Base-by-base conservation (phyloP, 2,888 invertebrate species). In the Caenorhabditis afra region DNA sequence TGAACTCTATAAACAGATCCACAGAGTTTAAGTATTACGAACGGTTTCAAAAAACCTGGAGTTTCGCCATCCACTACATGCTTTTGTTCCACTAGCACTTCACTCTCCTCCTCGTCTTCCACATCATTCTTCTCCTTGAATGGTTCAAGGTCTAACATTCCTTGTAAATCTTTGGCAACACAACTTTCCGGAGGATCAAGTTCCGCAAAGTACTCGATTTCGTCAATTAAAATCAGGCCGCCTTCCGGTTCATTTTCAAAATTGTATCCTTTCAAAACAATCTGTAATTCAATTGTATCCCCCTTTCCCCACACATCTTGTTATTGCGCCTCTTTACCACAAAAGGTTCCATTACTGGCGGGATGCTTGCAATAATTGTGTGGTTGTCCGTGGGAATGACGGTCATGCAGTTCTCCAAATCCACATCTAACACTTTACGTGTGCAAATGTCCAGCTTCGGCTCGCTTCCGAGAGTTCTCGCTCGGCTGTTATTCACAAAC, bases 181-280 rank as follows among this genome's bases (percentile, higher is more conserved):
- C 86, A 86, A 45, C 82, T 84, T 50, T 85, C 85, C 23, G 85
- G 84, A 14, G 78, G 67, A 39, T 84, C 84, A 11, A 86, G 49
- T 47, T 82, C 81, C 3, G 85, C 84, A 64, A 82, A 84, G 65
- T 86, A 86, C 47, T 85, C 83, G 50, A 86, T 85, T 64, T 77
- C 75, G 49, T 85, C 86, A 12, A 86, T 49, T 14, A 86, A 53
- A 73, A 86, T 83, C 35, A 86, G 45, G 1, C 86, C 86, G 14
- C 86, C 86, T 79, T 86, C 86, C 10, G 86, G 86, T 53, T 81
- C 81, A 53, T 86, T 86, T 57, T 83, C 81, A 61, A 86, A 86
- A 44, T 82, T 85, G 49, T 84, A 83, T 0, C 86, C 86, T 18
- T 82, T 76, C 41, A 86, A 77, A 29, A 85, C 85, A 62, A 86